A percentile compares a stretch with the other conserved stretches of the same genome.
Evolutionary conservation across 2,797 vertebrate genomes (phyloP).

Genomic region (Todus mexicanus): DNA sequence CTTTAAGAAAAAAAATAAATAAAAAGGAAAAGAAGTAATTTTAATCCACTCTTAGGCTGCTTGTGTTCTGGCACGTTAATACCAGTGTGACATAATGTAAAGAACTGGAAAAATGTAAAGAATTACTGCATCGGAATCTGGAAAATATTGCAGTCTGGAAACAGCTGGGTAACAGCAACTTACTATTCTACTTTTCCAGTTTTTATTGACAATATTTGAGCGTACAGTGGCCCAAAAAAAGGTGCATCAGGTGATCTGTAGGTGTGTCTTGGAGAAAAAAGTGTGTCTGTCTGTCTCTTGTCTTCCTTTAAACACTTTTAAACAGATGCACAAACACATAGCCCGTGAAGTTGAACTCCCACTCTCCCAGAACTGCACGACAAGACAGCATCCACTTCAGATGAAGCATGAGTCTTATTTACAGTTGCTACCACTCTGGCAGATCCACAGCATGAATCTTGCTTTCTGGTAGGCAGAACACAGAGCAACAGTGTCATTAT

Average conservation of each 20-base stretch:
- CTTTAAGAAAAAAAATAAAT: background rate
- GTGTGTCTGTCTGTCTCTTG: rapidly evolving
- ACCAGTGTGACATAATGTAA: background rate
- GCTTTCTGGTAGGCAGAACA: background rate
- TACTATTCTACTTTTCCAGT: background rate
- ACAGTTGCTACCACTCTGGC: background rate
- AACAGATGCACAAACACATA: no score
- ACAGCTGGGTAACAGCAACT: background rate
- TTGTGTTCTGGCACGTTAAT: background rate
- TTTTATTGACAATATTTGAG: background rate
- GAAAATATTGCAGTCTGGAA: slow-evolving; percentile 8
- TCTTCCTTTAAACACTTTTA: background rate
- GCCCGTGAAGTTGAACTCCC: background rate
- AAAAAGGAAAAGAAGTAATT: background rate
- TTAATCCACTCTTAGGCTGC: background rate
- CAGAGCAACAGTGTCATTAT: background rate
- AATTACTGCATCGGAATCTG: background rate
- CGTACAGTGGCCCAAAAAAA: background rate
- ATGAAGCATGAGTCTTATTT: rapidly evolving
- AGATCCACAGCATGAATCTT: background rate
- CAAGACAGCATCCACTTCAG: background rate
- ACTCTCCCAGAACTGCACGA: background rate
- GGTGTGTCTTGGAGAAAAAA: background rate
- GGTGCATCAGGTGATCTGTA: background rate
- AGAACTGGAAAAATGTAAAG: background rate